These are phyloP conservation scores for Tenthredo scrophulariae DNA, from an alignment of 2,888 invertebrate species.

Conservation along the genomic window DNA sequence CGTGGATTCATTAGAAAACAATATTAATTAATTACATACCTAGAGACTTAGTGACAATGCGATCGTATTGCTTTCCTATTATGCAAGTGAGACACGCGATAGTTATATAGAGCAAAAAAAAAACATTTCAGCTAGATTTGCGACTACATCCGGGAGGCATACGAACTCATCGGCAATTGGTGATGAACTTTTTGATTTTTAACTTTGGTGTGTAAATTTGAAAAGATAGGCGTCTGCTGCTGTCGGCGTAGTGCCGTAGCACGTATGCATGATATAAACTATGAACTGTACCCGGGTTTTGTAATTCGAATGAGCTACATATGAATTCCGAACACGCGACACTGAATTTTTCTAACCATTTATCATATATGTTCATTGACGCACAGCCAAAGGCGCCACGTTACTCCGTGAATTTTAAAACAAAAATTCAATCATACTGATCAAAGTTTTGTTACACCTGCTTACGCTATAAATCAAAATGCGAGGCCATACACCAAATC, in stretches of 20 bases:
- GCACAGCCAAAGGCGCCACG: neutral
- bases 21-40: neutral
- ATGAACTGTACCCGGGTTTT: neutral
- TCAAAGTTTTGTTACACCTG: neutral
- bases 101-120: neutral
- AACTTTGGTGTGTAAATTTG: neutral
- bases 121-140: neutral
- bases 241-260: neutral
- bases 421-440: neutral
- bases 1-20: neutral
- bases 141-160: neutral
- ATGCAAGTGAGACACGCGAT: neutral
- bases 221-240: neutral
- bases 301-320: slow-evolving; percentile 6
- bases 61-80: neutral
- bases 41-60: neutral
- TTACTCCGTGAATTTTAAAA: neutral
- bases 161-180: neutral
- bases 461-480: slow-evolving; percentile 5
- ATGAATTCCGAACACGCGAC: neutral
- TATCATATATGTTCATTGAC: neutral
- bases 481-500: neutral
- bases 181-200: slow-evolving; percentile 6
- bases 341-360: neutral
- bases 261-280: neutral